Conservation (phyloP, 2,797 vertebrate genomes). For the Eidolon dupreanum region DNA sequence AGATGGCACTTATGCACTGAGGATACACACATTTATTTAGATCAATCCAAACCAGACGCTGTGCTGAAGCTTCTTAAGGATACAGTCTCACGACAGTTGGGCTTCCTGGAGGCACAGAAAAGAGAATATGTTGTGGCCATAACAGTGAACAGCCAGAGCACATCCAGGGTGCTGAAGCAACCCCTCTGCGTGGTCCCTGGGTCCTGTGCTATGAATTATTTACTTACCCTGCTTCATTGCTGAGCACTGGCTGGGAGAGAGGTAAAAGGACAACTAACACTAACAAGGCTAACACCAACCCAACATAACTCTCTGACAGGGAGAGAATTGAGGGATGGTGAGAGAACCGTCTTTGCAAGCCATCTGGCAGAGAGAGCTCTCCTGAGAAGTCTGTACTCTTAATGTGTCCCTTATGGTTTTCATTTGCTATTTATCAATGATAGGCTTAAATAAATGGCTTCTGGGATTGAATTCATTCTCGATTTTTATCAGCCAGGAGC, state of each 20-base stretch:
- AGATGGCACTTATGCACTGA: background rate
- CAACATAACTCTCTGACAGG: background rate
- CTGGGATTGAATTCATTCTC: background rate
- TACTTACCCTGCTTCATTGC: background rate
- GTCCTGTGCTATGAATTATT: background rate
- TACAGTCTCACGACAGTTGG: background rate
- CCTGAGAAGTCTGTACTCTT: slow-evolving; percentile 17
- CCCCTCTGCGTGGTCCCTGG: background rate
- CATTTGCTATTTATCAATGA: slow-evolving; percentile 41
- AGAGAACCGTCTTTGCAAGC: slow-evolving; percentile 8
- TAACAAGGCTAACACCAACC: background rate
- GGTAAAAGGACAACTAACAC: background rate
- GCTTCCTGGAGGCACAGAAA: slow-evolving; percentile 55
- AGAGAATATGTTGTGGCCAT: background rate
- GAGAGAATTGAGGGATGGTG: background rate
- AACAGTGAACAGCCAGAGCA: background rate
- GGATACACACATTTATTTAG: slow-evolving; percentile 67
- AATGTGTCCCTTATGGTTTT: slow-evolving; percentile 37
- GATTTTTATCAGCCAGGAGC: slow-evolving; percentile 16
- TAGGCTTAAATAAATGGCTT: slow-evolving; percentile 54
- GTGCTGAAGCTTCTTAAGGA: slow-evolving; percentile 28
- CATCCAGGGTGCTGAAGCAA: background rate
- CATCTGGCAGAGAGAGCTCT: slow-evolving; percentile 27
- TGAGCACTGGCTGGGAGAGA: background rate
- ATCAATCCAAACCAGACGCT: background rate